Evolutionary conservation across 1,140 invertebrate species (phyloP).

Genomic region (Drosophila nigromelanica): DNA sequence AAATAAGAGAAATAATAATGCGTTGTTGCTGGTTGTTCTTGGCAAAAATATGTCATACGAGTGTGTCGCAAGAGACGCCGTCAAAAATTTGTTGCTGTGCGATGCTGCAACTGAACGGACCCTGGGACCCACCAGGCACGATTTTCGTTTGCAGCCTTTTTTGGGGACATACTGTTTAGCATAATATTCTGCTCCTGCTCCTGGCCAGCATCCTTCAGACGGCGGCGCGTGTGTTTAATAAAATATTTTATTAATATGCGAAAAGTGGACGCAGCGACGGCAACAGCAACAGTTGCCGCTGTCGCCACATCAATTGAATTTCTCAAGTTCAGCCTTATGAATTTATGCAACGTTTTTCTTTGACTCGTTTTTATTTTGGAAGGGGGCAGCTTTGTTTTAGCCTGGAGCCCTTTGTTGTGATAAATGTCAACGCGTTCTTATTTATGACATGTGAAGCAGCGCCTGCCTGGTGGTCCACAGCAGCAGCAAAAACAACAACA

Average conservation of each 20-base stretch:
- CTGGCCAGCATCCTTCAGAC: slow-evolving; percentile 54
- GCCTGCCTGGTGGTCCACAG: slow-evolving; percentile 64
- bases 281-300: slow-evolving; percentile 28
- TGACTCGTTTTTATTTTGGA: slow-evolving; percentile 26
- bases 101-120: not conserved
- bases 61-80: slow-evolving; percentile 83
- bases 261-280: slow-evolving; percentile 57
- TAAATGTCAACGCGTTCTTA: slow-evolving; percentile 84
- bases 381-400: slow-evolving; percentile 51
- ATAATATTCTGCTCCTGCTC: slow-evolving; percentile 64
- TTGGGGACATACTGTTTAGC: slow-evolving; percentile 77
- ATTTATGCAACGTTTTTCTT: slow-evolving; percentile 76
- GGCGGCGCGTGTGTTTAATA: slow-evolving; percentile 83
- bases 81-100: slow-evolving; percentile 80
- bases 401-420: slow-evolving; percentile 78
- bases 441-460: slow-evolving; percentile 83
- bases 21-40: slow-evolving; percentile 39
- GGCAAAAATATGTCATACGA: slow-evolving; percentile 72
- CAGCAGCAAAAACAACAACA: slow-evolving; percentile 41
- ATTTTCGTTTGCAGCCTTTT: slow-evolving; percentile 80
- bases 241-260: slow-evolving; percentile 83
- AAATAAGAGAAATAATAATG: slow-evolving; percentile 33
- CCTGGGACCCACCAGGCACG: slow-evolving; percentile 50
- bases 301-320: slow-evolving; percentile 78
- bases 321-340: slow-evolving; percentile 79